Base-by-base conservation (phyloP, 2,888 invertebrate genomes). In the Parelbella ahira region DNA sequence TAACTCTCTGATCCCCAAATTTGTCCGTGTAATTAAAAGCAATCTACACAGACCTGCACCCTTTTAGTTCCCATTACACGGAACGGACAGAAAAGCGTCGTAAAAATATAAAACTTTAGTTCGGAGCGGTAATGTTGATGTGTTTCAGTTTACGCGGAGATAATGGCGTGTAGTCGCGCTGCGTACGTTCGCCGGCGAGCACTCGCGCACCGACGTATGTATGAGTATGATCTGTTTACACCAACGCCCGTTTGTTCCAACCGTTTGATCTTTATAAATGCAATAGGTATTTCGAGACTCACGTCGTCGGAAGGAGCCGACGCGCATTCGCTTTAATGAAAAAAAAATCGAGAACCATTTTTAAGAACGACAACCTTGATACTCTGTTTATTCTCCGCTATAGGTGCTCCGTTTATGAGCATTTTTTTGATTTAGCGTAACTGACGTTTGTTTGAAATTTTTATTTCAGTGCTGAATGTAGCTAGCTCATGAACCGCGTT, bases 221-320 rank as follows among this genome's bases (percentile, higher is more conserved):
- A 45, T 48, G 38, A 56, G 70, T 70, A 72, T 73, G 80, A 79
- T 78, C 58, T 86, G 84, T 86, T 86, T 86, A 86, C 83, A 84
- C 45, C 62, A 80, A 70, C 71, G 71, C 76, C 60, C 80, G 84
- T 81, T 82, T 81, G 81, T 80, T 75, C 75, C 48, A 66, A 56
- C 49, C 83, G 80, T 86, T 87, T 87, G 86, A 87, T 87, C 86
- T 86, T 83, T 84, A 77, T 82, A 82, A 83, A 84, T 82, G 84
- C 81, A 79, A 83, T 81, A 83, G 82, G 83, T 83, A 83, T 86
- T 84, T 80, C 75, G 68, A 78, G 81, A 86, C 83, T 79, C 79
- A 74, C 79, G 32, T 67, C 69, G 68, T 60, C 68, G 69, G 69
- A 72, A 74, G 28, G 30, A 69, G 69, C 68, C 62, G 64, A 62